Percentiles rank a stretch among this genome's conserved stretches.
phyloP scores from a whole-genome alignment of 37 sponge, comb jelly and placozoan genomes.

The Hexactinellida sp. region DNA sequence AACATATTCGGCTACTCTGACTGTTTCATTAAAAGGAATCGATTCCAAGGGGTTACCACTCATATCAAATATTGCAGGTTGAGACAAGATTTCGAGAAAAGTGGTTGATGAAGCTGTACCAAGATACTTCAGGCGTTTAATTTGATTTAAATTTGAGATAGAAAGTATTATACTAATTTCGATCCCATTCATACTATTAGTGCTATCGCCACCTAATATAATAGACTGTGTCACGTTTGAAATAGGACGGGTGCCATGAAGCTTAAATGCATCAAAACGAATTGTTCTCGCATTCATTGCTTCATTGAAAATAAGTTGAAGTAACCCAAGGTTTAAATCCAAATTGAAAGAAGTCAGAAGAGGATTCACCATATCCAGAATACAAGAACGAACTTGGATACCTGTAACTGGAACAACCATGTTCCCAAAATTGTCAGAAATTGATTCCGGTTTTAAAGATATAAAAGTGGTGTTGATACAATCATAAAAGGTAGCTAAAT shows the following conservation, averaged over 20 bases:
- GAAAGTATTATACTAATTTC: conserved; percentile 36
- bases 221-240: background rate
- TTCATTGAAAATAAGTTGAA: conserved; percentile 61
- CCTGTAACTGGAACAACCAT: conserved; percentile 25
- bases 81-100: conserved; percentile 26
- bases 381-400: conserved; percentile 3
- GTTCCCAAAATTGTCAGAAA: conserved; percentile 56
- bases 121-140: conserved; percentile 37
- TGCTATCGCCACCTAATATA: conserved; percentile 39
- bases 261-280: conserved; percentile 10
- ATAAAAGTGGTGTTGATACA: conserved; percentile 44
- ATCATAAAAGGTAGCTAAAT: conserved; percentile 30
- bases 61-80: conserved; percentile 50
- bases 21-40: conserved; percentile 12
- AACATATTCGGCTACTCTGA: conserved; percentile 33
- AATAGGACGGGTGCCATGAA: conserved; percentile 33
- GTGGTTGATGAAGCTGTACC: conserved; percentile 35
- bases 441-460: conserved; percentile 35
- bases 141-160: conserved; percentile 36
- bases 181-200: conserved; percentile 22
- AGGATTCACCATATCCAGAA: conserved; percentile 50
- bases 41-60: conserved; percentile 42
- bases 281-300: conserved; percentile 46
- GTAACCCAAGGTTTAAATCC: conserved; percentile 49
- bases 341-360: conserved; percentile 37